These are phyloP conservation scores for Gadus macrocephalus DNA, from an alignment of 2,113 vertebrate genomes.

Conservation along the genomic window DNA sequence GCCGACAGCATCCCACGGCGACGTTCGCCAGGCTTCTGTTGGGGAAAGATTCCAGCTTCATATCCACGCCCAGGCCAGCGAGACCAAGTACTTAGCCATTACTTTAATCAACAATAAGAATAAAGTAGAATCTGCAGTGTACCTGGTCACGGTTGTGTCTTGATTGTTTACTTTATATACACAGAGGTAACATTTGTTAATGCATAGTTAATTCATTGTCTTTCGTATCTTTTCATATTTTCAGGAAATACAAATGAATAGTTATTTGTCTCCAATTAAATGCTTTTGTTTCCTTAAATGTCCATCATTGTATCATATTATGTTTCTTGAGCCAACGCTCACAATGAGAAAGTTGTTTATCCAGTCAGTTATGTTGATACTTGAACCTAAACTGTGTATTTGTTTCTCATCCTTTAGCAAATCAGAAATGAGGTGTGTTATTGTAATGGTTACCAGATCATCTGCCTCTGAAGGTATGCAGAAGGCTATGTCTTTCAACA, in stretches of 20 bases:
- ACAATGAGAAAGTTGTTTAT: too few relatives aligned
- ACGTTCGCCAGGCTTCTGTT: slow-evolving; percentile 44
- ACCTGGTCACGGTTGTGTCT: too few relatives aligned
- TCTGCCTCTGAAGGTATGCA: slow-evolving; percentile 48
- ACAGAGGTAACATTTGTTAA: too few relatives aligned
- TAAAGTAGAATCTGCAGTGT: too few relatives aligned
- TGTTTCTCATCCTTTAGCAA: slow-evolving; percentile 46
- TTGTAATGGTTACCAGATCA: slow-evolving; percentile 48
- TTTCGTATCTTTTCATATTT: slow-evolving; percentile 5
- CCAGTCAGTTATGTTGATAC: too few relatives aligned
- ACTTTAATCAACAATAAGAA: too few relatives aligned
- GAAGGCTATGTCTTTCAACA: slow-evolving; percentile 55
- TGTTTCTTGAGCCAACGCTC: too few relatives aligned
- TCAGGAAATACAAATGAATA: background rate
- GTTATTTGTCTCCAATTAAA: too few relatives aligned
- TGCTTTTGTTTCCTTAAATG: too few relatives aligned
- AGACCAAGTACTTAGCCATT: slow-evolving; percentile 36
- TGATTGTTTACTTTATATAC: too few relatives aligned
- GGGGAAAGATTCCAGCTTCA: slow-evolving; percentile 45
- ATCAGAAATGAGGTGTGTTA: slow-evolving; percentile 70
- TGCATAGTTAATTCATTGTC: background rate
- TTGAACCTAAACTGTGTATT: too few relatives aligned
- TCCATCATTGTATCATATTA: too few relatives aligned
- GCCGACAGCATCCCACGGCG: slow-evolving; percentile 45
- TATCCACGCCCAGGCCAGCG: slow-evolving; percentile 43